Evolutionary conservation across 2,113 vertebrate genomes (phyloP).

Genomic region (Grallaria varia): DNA sequence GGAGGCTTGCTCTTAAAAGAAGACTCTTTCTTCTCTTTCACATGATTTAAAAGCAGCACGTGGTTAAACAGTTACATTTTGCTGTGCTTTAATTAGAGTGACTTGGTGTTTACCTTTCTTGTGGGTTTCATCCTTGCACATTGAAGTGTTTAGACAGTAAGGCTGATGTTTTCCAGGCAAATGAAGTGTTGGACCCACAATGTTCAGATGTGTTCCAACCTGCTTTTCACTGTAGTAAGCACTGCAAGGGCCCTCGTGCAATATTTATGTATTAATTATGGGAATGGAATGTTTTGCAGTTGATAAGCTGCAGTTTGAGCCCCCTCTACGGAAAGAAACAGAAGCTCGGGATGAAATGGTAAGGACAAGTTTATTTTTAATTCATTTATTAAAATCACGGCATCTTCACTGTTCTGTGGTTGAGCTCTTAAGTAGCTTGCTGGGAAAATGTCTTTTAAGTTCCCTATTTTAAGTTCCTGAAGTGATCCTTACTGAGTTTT

Average conservation of each 20-base stretch:
- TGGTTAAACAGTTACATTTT: background rate
- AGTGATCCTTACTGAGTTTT: background rate
- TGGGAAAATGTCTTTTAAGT: background rate
- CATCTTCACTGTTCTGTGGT: background rate
- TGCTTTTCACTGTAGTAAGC: background rate
- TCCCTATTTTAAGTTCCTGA: background rate
- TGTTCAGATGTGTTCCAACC: background rate
- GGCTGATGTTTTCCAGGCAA: background rate
- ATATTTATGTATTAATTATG: background rate
- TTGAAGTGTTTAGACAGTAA: background rate
- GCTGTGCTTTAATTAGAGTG: background rate
- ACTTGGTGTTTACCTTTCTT: background rate
- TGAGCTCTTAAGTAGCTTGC: background rate
- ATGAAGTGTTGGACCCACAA: no score
- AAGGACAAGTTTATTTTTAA: background rate
- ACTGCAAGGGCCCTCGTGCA: background rate
- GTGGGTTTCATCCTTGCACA: background rate
- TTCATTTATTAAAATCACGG: background rate
- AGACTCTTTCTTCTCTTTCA: background rate
- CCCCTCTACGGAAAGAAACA: constrained; percentile 91
- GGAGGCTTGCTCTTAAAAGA: background rate
- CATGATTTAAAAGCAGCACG: background rate
- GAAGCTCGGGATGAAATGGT: constrained; percentile 96
- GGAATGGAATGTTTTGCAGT: constrained; percentile 74
- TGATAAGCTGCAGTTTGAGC: constrained; percentile 92